Base-by-base conservation (phyloP, 2,888 invertebrate genomes). In the Amphipoea oculea region DNA sequence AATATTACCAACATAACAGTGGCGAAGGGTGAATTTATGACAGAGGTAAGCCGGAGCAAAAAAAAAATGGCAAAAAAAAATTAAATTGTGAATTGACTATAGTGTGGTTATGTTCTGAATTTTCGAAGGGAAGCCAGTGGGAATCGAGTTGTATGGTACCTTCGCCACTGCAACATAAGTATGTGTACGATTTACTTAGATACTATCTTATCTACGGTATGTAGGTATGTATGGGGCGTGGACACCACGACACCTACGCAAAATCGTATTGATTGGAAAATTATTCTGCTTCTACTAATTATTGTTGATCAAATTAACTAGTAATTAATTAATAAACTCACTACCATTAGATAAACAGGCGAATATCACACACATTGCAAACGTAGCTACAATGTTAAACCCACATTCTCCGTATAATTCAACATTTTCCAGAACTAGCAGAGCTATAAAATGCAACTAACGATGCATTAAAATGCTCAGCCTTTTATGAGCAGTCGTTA, bases 401-500 rank as follows among this genome's bases (percentile, higher is more conserved):
- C 63, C 36, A 66, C 68, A 84, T 85, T 80, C 76, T 45, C 51
- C 36, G 78, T 77, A 76, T 79, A 84, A 76, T 82, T 79, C 66
- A 40, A 75, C 83, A 81, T 89, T 88, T 85, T 79, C 85, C 71
- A 73, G 71, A 88, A 87, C 74, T 74, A 84, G 78, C 72, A 76
- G 65, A 11, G 79, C 86, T 73, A 88, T 90, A 89, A 90, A 89
- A 88, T 73, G 81, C 72, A 82, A 79, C 82, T 82, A 86, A 87
- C 81, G 86, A 87, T 74, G 78, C 87, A 90, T 90, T 88, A 84
- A 90, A 88, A 88, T 83, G 81, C 81, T 74, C 72, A 82, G 71
- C 85, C 86, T 76, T 90, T 90, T 89, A 90, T 86, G 81, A 84
- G 76, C 82, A 81, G 69, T 74, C 86, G 87, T 86, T 89, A 91